Conservation (phyloP, 2,888 invertebrate genomes). For the Nomada lathburiana region DNA sequence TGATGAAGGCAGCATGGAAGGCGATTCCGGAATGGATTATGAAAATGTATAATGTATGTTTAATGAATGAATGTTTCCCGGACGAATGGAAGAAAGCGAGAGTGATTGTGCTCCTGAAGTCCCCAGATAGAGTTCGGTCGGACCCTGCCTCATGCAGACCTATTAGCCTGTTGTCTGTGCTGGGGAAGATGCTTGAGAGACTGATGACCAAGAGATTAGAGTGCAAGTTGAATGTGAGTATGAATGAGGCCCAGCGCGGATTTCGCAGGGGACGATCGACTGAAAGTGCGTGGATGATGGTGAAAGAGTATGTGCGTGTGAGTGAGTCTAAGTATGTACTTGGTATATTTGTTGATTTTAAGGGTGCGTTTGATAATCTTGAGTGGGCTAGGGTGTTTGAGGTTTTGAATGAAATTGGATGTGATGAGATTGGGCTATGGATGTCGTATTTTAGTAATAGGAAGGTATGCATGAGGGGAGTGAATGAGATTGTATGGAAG, state of each 20-base stretch:
- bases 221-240: not conserved
- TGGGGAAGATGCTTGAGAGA: not conserved
- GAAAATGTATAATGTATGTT: not conserved
- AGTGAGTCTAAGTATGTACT: no score
- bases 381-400: conserved; percentile 14
- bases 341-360: no score
- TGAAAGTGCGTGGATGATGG: no score
- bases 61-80: not conserved
- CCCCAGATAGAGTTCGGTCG: not conserved
- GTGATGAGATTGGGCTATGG: conserved; percentile 16
- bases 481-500: not conserved
- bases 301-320: no score
- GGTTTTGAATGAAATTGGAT: not conserved
- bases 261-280: conserved; percentile 19
- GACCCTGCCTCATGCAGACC: not conserved
- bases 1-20: not conserved
- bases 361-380: conserved; percentile 13
- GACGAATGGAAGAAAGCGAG: not conserved
- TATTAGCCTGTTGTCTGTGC: not conserved
- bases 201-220: conserved; percentile 12
- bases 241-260: conserved; percentile 10
- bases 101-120: not conserved
- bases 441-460: not conserved
- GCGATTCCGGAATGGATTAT: conserved; percentile 3
- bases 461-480: not conserved